Conservation (phyloP, 2,888 invertebrate genomes). For the Crioceris asparagi region DNA sequence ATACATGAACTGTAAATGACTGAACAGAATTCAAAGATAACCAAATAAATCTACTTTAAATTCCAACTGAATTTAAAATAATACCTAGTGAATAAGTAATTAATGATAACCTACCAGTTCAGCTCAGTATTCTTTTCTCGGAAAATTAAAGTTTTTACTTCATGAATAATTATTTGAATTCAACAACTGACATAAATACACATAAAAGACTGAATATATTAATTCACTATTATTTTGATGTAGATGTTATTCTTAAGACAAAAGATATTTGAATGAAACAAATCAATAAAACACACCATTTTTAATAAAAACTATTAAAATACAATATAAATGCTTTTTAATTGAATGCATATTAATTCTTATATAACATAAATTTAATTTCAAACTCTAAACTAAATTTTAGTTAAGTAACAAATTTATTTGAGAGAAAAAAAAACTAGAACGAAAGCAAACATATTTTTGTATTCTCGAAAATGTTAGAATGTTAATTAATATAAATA, state of each 20-base stretch:
- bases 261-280: slow-evolving; percentile 11
- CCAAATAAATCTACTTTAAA: too few relatives aligned
- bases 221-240: too few relatives aligned
- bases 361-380: slow-evolving; percentile 17
- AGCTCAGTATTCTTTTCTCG: too few relatives aligned
- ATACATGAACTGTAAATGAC: too few relatives aligned
- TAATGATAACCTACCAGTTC: too few relatives aligned
- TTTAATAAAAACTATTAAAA: slow-evolving; percentile 64
- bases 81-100: too few relatives aligned
- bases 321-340: slow-evolving; percentile 50
- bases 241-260: not conserved
- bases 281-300: slow-evolving; percentile 52
- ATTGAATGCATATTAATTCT: slow-evolving; percentile 21
- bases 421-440: slow-evolving; percentile 11
- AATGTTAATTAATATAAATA: slow-evolving; percentile 8
- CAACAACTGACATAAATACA: too few relatives aligned
- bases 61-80: too few relatives aligned
- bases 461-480: slow-evolving; percentile 9
- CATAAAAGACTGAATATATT: too few relatives aligned
- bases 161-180: too few relatives aligned
- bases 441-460: slow-evolving; percentile 12
- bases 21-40: too few relatives aligned
- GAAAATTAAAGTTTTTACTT: too few relatives aligned
- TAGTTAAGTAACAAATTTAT: slow-evolving; percentile 17
- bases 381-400: slow-evolving; percentile 20